A percentile compares a stretch with the other conserved stretches of the same genome.
Conservation (phyloP, 2,113 vertebrate genomes). For the Pogonocichla stellata region DNA sequence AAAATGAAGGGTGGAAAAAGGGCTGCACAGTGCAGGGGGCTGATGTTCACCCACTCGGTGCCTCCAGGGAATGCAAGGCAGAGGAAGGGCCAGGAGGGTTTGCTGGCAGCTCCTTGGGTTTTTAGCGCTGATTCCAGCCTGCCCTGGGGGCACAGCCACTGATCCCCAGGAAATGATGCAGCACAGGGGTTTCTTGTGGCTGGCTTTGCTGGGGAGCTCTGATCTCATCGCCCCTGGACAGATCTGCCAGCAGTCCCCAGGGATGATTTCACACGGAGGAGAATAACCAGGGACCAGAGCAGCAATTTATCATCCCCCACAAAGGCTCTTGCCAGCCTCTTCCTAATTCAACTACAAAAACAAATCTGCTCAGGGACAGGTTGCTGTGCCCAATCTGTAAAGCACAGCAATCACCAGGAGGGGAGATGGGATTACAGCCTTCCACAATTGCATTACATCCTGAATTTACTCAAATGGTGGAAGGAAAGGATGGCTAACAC, state of each 20-base stretch:
- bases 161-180: neutral
- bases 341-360: conserved; percentile 48
- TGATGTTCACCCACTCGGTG: rapidly evolving
- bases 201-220: neutral
- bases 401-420: conserved; percentile 26
- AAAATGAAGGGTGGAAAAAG: neutral
- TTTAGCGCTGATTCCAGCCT: neutral
- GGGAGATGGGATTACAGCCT: conserved; percentile 52
- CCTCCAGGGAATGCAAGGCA: neutral
- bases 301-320: neutral
- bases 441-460: conserved; percentile 37
- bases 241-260: neutral
- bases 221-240: neutral
- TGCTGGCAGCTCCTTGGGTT: neutral
- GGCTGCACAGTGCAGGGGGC: neutral
- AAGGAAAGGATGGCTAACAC: neutral
- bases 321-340: neutral
- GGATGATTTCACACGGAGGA: neutral
- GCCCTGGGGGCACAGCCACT: neutral
- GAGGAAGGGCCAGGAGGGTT: neutral
- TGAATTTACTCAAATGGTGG: neutral
- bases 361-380: conserved; percentile 30
- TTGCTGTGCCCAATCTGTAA: neutral
- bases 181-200: neutral
- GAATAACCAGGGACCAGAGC: neutral